phyloP scores from a whole-genome alignment of 35 echinoderm and acorn worm genomes.

The Apostichopus parvimensis region DNA sequence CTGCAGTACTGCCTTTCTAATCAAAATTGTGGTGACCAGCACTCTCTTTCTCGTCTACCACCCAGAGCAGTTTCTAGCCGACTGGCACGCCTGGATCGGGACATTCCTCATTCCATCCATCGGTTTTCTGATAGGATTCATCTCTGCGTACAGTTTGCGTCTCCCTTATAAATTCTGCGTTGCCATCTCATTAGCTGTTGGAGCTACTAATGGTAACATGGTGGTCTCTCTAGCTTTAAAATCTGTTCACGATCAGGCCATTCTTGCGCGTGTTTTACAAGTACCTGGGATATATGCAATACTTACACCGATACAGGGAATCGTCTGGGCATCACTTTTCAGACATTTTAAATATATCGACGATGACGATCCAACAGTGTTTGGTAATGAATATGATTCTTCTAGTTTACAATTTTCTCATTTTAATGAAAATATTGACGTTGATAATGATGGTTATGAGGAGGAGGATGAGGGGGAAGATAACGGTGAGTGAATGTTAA shows the following conservation, averaged over 20 bases:
- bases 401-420: background rate
- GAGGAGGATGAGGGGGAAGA: no score
- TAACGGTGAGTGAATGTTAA: no score
- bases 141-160: conserved; percentile 29
- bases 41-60: conserved; percentile 1
- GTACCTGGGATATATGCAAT: background rate
- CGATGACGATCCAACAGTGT: conserved; percentile 1
- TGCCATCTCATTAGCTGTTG: conserved; percentile 55
- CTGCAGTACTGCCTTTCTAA: conserved; percentile 37
- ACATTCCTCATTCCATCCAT: conserved; percentile 42
- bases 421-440: background rate
- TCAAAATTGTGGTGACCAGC: background rate
- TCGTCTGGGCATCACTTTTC: background rate
- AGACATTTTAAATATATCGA: background rate
- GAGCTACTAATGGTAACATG: conserved; percentile 51
- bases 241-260: background rate
- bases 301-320: background rate
- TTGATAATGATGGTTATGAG: background rate
- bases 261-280: background rate
- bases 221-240: background rate
- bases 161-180: conserved; percentile 60
- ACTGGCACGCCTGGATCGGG: conserved; percentile 36
- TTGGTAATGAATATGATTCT: conserved; percentile 2
- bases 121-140: conserved; percentile 48
- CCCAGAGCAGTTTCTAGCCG: conserved; percentile 6